Evolutionary conservation across 2,888 invertebrate species (phyloP).

Genomic region (Sinhomidia bicolor): DNA sequence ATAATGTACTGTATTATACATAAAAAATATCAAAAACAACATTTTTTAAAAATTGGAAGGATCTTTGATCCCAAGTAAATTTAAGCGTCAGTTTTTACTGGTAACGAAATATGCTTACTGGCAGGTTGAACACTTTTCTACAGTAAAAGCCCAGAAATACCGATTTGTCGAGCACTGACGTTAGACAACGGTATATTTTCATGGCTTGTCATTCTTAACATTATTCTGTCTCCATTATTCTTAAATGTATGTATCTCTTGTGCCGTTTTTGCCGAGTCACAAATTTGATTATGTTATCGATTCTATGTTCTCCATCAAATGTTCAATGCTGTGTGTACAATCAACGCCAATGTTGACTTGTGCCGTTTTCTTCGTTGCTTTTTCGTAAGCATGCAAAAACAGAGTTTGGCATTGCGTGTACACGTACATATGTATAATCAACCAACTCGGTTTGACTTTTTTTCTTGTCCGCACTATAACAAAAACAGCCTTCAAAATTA

Average conservation of each 20-base stretch:
- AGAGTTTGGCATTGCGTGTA: no score
- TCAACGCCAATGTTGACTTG: not conserved
- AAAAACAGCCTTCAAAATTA: conserved; percentile 3
- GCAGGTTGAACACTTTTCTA: no score
- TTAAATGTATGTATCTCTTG: not conserved
- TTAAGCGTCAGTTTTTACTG: no score
- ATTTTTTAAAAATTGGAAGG: no score
- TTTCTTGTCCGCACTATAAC: not conserved
- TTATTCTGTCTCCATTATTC: not conserved
- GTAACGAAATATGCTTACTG: no score
- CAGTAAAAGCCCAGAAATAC: conserved; percentile 7
- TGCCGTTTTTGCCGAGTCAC: not conserved
- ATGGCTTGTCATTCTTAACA: not conserved
- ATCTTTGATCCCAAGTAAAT: no score
- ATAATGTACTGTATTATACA: no score
- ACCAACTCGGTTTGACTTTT: not conserved
- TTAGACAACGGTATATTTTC: not conserved
- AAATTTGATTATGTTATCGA: no score
- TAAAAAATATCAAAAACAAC: no score
- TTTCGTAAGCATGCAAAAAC: no score
- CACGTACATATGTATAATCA: not conserved
- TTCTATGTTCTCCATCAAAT: not conserved
- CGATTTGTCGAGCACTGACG: not conserved
- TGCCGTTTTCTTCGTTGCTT: not conserved
- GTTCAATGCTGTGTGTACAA: not conserved